phyloP scores from a whole-genome alignment of 2,113 vertebrate genomes.

The Centrocercus urophasianus region DNA sequence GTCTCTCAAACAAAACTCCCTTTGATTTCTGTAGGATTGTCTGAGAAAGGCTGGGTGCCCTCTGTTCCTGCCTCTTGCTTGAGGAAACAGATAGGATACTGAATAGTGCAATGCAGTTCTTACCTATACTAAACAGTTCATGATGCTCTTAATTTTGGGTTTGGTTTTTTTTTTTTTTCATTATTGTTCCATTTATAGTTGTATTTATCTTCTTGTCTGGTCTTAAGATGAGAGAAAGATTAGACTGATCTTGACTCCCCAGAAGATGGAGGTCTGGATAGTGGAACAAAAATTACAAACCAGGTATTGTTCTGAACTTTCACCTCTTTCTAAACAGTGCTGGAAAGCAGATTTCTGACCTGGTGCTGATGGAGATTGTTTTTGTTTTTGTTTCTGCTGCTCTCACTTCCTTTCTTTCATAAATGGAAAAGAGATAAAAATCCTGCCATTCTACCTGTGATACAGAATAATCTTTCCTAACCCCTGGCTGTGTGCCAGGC shows the following conservation, averaged over 20 bases:
- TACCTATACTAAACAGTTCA: not conserved
- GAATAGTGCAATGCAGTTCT: not conserved
- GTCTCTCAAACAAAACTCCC: not conserved
- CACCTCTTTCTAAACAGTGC: not conserved
- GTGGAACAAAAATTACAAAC: not conserved
- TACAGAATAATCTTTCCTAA: conserved; percentile 1
- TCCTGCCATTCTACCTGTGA: conserved; percentile 6
- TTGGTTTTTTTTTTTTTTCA: not conserved
- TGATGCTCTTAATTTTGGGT: not conserved
- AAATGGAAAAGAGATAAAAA: not conserved
- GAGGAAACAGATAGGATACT: not conserved
- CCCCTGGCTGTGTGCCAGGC: not conserved
- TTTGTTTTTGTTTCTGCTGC: not conserved
- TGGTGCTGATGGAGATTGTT: not conserved
- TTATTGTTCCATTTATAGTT: not conserved
- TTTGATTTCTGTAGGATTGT: not conserved
- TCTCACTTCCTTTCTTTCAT: not conserved
- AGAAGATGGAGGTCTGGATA: not conserved
- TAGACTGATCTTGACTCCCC: not conserved
- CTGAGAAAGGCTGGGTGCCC: not conserved
- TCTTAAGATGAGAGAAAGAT: not conserved
- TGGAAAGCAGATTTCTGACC: rapidly evolving
- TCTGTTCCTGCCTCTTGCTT: not conserved
- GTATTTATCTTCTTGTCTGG: not conserved
- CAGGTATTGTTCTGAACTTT: not conserved